Evolutionary conservation across 1,140 invertebrate species (phyloP), one percentile per base, ranked within the genome.

Genomic region (Trypoxylus dichotomus): DNA sequence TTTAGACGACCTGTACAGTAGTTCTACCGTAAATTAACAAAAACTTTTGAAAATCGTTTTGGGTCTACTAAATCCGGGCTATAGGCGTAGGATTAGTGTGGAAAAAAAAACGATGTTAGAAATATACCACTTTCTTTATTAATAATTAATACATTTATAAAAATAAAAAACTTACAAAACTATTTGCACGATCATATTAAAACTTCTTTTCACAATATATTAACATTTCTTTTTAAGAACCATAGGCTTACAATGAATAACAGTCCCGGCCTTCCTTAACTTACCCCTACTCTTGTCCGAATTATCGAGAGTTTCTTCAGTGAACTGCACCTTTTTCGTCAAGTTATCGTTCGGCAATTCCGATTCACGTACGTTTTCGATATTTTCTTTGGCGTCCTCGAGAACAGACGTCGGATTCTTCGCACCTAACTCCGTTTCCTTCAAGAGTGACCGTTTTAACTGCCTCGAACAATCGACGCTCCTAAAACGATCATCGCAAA

Each of bases 191-290:
- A n/a, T n/a, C n/a, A 37, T 37, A 37, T 37, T 37, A 8, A 7
- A 37, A 5, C 10, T 37, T 37, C 10, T 37, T 7, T 7, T 7
- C 10, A 37, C 10, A 68, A 68, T 68, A 68, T 25, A 19, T 68
- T 27, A 63, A 63, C 60, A 27, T 11, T 29, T 68, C 60, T 68
- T 68, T 68, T 68, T 68, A 25, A 68, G 60, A 25, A 68, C 24
- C 19, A 25, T 68, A 19, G 60, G 60, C 7, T 68, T 68, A 27
- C 60, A 68, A 68, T 68, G 24, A 27, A 68, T 68, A 27, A 68
- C 24, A 3, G 7, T 68, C 60, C 60, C 60, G 0, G 7, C 24
- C 27, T 68, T 68, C 27, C 24, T 29, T 29, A 68, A 68, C 11
- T 68, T 68, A 3, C 60, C 60, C 3, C 24, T 27, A 3, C 24